Conservation (phyloP, 2,888 invertebrate species). For the Meganola albula region DNA sequence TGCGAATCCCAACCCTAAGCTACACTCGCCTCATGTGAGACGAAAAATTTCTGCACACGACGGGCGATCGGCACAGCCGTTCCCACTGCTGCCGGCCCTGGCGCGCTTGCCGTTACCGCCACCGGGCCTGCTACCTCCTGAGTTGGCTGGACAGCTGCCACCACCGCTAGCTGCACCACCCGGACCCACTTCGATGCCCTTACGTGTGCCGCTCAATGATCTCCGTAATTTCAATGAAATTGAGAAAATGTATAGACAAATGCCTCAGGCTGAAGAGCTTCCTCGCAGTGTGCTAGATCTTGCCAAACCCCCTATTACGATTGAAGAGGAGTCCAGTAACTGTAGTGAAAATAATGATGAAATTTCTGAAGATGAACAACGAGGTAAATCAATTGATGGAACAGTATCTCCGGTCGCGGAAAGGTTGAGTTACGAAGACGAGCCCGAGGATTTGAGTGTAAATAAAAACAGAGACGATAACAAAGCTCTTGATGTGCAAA, state of each 20-base stretch:
- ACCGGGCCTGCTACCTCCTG: slow-evolving; percentile 81
- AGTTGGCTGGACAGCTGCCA: slow-evolving; percentile 66
- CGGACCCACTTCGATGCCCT: slow-evolving; percentile 72
- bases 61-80: slow-evolving; percentile 90
- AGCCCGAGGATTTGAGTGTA: slow-evolving; percentile 83
- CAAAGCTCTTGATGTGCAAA: slow-evolving; percentile 60
- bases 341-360: slow-evolving; percentile 63
- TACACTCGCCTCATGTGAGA: slow-evolving; percentile 96
- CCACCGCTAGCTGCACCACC: slow-evolving; percentile 45
- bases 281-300: slow-evolving; percentile 55
- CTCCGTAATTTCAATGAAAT: slow-evolving; percentile 75
- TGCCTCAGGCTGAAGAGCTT: slow-evolving; percentile 55
- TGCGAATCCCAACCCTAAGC: slow-evolving; percentile 97
- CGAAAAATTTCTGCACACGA: slow-evolving; percentile 96
- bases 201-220: slow-evolving; percentile 65
- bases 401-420: slow-evolving; percentile 44
- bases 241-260: slow-evolving; percentile 72
- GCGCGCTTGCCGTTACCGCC: slow-evolving; percentile 84
- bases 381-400: slow-evolving; percentile 41
- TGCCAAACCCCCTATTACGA: slow-evolving; percentile 42
- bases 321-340: slow-evolving; percentile 56
- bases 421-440: slow-evolving; percentile 70
- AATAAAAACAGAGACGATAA: slow-evolving; percentile 81
- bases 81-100: slow-evolving; percentile 83
- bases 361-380: slow-evolving; percentile 54